phyloP scores from a whole-genome alignment of 2,797 vertebrate species.

The Siniperca obscura region DNA sequence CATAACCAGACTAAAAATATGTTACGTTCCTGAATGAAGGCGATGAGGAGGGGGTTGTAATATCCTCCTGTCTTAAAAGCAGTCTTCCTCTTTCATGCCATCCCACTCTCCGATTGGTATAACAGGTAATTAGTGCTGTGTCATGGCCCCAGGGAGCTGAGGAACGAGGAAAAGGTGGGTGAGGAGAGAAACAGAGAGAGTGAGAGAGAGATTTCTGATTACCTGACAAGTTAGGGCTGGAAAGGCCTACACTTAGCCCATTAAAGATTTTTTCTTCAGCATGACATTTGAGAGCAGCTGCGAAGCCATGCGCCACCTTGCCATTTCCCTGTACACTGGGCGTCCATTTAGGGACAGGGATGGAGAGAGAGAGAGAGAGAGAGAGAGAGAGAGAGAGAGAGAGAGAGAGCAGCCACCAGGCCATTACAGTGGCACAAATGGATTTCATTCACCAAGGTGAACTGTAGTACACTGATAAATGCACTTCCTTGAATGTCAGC shows the following conservation, averaged over 20 bases:
- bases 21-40: conserved; percentile 50
- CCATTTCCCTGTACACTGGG: conserved; percentile 95
- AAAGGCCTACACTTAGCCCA: conserved; percentile 99
- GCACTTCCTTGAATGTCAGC: conserved; percentile 99
- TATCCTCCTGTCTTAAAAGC: conserved; percentile 86
- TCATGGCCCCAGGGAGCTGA: conserved; percentile 87
- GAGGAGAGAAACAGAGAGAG: conserved; percentile 66
- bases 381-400: conserved; percentile 30
- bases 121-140: conserved; percentile 96
- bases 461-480: conserved; percentile 97
- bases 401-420: conserved; percentile 77
- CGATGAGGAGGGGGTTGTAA: conserved; percentile 66
- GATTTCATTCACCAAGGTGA: conserved; percentile 94
- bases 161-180: conserved; percentile 70
- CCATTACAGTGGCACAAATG: conserved; percentile 95
- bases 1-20: conserved; percentile 72
- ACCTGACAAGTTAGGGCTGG: conserved; percentile 98
- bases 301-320: conserved; percentile 89
- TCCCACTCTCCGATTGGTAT: conserved; percentile 90
- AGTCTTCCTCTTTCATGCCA: conserved; percentile 88
- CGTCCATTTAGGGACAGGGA: conserved; percentile 88
- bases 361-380: conserved; percentile 34
- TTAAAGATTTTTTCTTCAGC: conserved; percentile 95
- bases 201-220: conserved; percentile 92
- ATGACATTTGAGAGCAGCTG: conserved; percentile 98